Conservation (phyloP, 2,113 vertebrate species). For the Odobenus rosmarus region DNA sequence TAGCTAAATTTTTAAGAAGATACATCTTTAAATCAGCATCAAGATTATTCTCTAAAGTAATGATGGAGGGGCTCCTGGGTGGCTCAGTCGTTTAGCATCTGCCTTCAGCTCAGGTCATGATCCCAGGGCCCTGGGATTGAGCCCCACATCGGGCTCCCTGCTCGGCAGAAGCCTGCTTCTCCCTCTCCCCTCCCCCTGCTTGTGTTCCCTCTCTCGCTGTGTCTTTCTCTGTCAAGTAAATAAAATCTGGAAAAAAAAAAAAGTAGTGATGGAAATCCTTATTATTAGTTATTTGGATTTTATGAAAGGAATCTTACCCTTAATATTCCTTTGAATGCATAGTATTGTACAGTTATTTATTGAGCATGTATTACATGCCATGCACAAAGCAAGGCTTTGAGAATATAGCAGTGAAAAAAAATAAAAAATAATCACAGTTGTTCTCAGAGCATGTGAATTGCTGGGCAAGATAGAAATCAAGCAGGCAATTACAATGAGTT, state of each 20-base stretch:
- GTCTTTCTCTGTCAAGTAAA: too few relatives aligned
- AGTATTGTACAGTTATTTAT: neutral
- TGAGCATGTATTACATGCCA: neutral
- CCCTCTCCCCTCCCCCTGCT: too few relatives aligned
- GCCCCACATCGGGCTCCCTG: too few relatives aligned
- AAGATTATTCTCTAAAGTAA: neutral
- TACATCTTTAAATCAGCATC: neutral
- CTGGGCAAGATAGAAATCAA: neutral
- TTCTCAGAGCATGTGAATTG: neutral
- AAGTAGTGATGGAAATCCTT: neutral
- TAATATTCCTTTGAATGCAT: neutral
- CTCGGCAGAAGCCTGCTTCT: too few relatives aligned
- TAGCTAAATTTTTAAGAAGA: conserved; percentile 12
- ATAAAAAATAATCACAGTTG: neutral
- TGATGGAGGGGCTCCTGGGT: neutral
- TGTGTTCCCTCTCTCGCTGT: too few relatives aligned
- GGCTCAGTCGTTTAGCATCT: too few relatives aligned
- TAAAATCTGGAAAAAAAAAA: neutral
- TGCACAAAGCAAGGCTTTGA: neutral
- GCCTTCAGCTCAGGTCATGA: too few relatives aligned
- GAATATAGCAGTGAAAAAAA: neutral
- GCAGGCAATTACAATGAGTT: neutral
- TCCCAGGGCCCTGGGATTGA: too few relatives aligned
- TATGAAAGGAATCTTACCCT: neutral
- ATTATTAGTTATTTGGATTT: neutral